Conservation (phyloP, 2,113 vertebrate genomes). For the Aegithalos caudatus region DNA sequence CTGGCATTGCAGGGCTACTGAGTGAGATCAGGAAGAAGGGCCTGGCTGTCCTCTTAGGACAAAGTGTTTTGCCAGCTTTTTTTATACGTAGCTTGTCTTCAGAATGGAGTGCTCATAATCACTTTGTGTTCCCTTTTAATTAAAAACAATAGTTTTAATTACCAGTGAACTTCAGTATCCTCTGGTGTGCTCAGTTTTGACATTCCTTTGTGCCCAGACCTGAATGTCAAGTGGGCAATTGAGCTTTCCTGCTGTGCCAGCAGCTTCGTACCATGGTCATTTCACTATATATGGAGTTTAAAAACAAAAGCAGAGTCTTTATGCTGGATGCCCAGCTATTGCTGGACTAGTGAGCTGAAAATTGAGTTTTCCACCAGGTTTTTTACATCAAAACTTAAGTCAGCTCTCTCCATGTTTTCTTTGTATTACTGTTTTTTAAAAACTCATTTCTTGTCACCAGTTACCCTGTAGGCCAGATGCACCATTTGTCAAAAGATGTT, state of each 20-base stretch:
- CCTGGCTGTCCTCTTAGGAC: neutral
- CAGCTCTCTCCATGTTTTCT: neutral
- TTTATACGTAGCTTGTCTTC: neutral
- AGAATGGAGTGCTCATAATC: neutral
- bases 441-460: neutral
- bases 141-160: neutral
- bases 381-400: neutral
- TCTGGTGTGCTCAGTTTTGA: neutral
- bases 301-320: neutral
- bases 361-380: neutral
- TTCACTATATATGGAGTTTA: neutral
- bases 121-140: neutral
- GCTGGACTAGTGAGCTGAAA: neutral
- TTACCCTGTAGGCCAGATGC: neutral
- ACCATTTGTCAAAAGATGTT: neutral
- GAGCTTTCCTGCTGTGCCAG: neutral
- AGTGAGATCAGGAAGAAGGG: neutral
- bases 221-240: neutral
- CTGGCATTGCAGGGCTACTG: neutral
- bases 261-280: neutral
- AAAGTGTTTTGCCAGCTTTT: neutral
- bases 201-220: neutral
- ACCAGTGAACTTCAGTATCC: neutral
- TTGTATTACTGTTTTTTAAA: neutral
- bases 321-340: neutral